Base-by-base conservation (phyloP, 2,113 vertebrate species). In the Campylorhamphus procurvoides region DNA sequence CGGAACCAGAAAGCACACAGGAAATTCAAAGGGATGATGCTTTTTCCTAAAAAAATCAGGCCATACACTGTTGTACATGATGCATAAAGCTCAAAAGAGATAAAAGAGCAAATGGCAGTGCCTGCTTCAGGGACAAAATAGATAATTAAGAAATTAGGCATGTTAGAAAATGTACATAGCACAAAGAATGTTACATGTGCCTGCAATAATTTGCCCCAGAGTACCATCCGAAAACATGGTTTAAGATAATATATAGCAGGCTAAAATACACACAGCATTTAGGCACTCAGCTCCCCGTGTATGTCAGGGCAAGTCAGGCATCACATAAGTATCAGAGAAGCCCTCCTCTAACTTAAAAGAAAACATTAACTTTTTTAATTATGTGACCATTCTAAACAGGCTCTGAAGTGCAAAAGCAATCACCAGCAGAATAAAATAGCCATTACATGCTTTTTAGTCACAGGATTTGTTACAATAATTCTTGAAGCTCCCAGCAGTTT, bases 401-500 rank as follows among this genome's bases (percentile, higher is more conserved):
- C 42, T 92, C 58, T 66, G 44, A 90, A 94, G 62, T 46, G 18
- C 37, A 52, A 76, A 93, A 87, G 23, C 40, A 84, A 79, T 46
- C 49, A 49, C 27, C 20, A 89, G 31, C 44, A 75, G 37, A 86
- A 89, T 53, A 89, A 86, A 94, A 88, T 64, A 90, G 27, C 64
- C 66, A 77, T 72, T 90, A 90, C 19, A 63, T 46, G 58, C 33
- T 67, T 92, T 96, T 95, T 83, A 92, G 82, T 84, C 75, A 86
- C n/a, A 75, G 60, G 68, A 86, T 74, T 88, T 90, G 85, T 81
- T 88, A 89, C 52, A 95, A 47, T 71, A 90, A 81, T 72, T 92
- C 56, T 90, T 4, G 1, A 80, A 90, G 44, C 64, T 95, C 85
- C 73, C 76, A 94, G 71, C 88, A 95, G 88, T 75, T 97, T 96